phyloP scores from a whole-genome alignment of 2,797 vertebrate species.

The Anguilla pacifica region DNA sequence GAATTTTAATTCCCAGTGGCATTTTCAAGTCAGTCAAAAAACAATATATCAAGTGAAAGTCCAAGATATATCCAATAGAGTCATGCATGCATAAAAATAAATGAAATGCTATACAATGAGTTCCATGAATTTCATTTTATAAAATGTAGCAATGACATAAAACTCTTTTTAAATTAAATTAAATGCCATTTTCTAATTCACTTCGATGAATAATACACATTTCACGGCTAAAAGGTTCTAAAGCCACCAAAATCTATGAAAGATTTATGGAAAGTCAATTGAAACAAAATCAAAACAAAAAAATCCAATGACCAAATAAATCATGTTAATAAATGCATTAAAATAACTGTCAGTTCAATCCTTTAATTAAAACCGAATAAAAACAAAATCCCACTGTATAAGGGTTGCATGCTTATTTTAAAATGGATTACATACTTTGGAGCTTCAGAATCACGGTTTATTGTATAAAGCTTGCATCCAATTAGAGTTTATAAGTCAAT shows the following conservation, averaged over 20 bases:
- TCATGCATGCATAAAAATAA: neutral
- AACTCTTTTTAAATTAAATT: neutral
- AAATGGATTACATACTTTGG: neutral
- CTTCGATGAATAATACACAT: neutral
- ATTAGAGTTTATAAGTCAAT: neutral
- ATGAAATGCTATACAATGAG: neutral
- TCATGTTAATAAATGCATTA: neutral
- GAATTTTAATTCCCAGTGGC: neutral
- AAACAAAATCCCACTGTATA: neutral
- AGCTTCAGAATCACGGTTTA: neutral
- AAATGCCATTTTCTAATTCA: neutral
- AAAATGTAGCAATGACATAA: neutral
- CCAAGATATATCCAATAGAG: neutral
- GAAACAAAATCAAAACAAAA: neutral
- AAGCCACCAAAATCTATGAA: conserved; percentile 4
- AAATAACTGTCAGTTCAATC: neutral
- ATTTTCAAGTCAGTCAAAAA: neutral
- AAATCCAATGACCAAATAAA: neutral
- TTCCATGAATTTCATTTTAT: neutral
- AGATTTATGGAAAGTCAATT: neutral
- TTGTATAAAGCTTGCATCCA: neutral
- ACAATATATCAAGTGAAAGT: neutral
- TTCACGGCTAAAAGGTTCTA: neutral
- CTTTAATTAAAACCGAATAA: conserved; percentile 1
- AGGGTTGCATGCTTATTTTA: neutral